Conservation (phyloP, 2,113 vertebrate species). For the Hepsetus odoe region DNA sequence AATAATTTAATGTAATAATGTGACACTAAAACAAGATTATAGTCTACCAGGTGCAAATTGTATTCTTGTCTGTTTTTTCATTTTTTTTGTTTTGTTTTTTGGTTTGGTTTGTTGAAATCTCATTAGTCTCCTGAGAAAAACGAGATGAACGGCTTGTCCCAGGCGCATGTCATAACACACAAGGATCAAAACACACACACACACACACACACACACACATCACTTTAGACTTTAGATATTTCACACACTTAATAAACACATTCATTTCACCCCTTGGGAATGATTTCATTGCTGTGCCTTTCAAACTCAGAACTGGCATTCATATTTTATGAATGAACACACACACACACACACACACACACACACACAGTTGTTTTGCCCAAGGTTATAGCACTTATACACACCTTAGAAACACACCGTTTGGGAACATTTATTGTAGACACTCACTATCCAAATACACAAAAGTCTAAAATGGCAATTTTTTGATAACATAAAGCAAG, state of each 20-base stretch:
- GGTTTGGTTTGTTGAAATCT: not conserved
- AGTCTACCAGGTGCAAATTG: not conserved
- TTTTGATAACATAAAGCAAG: too few species aligned
- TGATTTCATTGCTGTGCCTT: not conserved
- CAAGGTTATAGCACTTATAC: not conserved
- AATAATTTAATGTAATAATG: not conserved
- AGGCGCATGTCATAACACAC: not conserved
- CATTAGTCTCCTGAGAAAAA: not conserved
- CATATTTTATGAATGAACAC: not conserved
- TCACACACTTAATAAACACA: constrained; percentile 6
- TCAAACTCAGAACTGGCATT: not conserved
- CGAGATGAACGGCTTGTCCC: not conserved
- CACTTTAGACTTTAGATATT: not conserved
- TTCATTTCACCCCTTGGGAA: constrained; percentile 17
- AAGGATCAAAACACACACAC: not conserved
- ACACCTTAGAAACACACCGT: not conserved
- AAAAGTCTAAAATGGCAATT: too few species aligned
- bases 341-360: constrained; percentile 24
- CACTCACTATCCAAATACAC: not conserved
- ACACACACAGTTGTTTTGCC: not conserved
- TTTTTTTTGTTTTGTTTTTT: not conserved
- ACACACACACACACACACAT: constrained; percentile 18
- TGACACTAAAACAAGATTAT: not conserved
- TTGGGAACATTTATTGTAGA: constrained; percentile 20
- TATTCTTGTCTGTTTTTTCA: not conserved